Base-by-base conservation (phyloP, 2,888 invertebrate genomes). In the Anthrax anthrax region DNA sequence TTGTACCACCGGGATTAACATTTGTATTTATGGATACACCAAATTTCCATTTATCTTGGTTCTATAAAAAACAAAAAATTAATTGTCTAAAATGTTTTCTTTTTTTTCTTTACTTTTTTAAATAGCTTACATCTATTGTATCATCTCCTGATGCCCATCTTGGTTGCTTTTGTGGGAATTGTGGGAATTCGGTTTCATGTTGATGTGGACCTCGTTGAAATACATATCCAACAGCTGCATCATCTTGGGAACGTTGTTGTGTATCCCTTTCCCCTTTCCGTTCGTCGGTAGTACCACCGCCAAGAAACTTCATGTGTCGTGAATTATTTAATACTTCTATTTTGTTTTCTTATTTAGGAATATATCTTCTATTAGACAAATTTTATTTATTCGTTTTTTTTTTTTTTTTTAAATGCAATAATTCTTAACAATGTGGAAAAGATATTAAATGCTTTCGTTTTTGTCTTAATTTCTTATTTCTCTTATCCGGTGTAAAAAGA, bases 101-200 rank as follows among this genome's bases (percentile, higher is more conserved):
- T 34, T 23, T 23, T 23, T 23, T 23, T 23, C 8, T 23, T 23
- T 6, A 23, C 8, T 6, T 23, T 8, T 23, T 34, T 12, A 8
- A 34, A 8, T 34, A 34, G 75, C 79, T 75, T 70, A 88, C 89
- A 77, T 89, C 90, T 58, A 86, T 78, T 60, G 85, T 80, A 67
- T 91, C 91, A 69, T 91, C 91, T 50, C 87, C 89, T 50, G 87
- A 77, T 36, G 88, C 84, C 92, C 92, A 92, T 56, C 84, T 78
- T 8, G 23, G 23, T 56, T 74, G 75, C 67, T 86, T 86, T 42
- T 80, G 79, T 52, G 80, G 80, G 70, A 80, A 71, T 52, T 80
- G 74, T 52, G 80, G 76, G 64, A 88, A 80, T 64, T 90, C 89
- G 46, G 80, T 78, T 63, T 90, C 89, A 54, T 81, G 80, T 54